A percentile compares a stretch with the other conserved stretches of the same genome.
phyloP scores from a whole-genome alignment of 2,888 invertebrate species.

The Beris chalybata region DNA sequence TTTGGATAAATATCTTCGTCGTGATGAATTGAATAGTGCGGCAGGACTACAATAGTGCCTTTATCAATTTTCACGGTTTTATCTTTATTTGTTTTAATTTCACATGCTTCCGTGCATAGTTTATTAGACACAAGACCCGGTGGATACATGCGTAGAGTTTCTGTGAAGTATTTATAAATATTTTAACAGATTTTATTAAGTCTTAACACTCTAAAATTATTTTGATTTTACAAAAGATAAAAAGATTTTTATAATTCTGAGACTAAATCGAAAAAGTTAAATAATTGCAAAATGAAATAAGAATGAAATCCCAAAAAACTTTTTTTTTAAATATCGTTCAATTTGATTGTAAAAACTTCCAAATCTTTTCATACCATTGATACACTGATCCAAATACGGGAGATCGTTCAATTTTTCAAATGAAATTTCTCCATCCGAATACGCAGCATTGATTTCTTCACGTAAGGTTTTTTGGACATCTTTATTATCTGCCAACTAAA shows the following conservation, averaged over 20 bases:
- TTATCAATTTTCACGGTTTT: constrained; percentile 42
- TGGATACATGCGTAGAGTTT: constrained; percentile 10
- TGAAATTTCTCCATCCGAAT: constrained; percentile 39
- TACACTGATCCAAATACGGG: constrained; percentile 50
- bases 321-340: too few relatives aligned
- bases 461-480: constrained; percentile 46
- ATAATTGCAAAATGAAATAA: not conserved
- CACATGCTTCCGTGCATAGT: constrained; percentile 1
- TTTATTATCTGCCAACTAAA: constrained; percentile 45
- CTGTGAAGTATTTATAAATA: not conserved
- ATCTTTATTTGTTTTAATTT: constrained; percentile 43
- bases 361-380: constrained; percentile 46
- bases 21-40: constrained; percentile 44
- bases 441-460: constrained; percentile 44
- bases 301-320: not conserved
- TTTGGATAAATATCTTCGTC: constrained; percentile 48
- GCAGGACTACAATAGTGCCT: constrained; percentile 45
- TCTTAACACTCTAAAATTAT: not conserved
- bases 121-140: not conserved
- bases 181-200: not conserved
- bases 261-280: not conserved
- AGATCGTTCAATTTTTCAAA: constrained; percentile 49
- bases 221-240: not conserved
- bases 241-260: not conserved
- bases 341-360: too few relatives aligned